Evolutionary conservation across 2,797 vertebrate genomes (phyloP).

Genomic region (Gallinago stenura): DNA sequence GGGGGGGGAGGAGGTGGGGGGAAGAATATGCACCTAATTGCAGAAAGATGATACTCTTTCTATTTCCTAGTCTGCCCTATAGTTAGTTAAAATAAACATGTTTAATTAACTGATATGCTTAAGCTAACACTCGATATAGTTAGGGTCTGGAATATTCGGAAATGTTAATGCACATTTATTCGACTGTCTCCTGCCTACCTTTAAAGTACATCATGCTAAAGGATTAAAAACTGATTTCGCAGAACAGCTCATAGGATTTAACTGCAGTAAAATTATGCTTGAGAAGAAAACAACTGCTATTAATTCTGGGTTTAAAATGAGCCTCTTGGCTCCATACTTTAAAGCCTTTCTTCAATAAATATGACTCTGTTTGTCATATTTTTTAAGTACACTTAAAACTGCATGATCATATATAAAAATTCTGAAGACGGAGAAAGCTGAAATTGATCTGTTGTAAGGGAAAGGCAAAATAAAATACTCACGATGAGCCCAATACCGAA

Average conservation of each 20-base stretch:
- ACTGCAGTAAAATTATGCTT: not conserved
- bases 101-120: not conserved
- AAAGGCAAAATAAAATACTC: not conserved
- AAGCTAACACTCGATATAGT: not conserved
- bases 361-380: not conserved
- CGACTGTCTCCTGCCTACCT: not conserved
- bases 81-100: not conserved
- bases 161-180: not conserved
- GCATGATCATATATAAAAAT: not conserved
- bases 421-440: not conserved
- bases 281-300: not conserved
- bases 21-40: not conserved
- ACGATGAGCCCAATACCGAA: fast-evolving
- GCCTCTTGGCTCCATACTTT: not conserved
- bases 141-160: not conserved
- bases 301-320: not conserved
- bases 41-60: not conserved
- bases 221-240: not conserved
- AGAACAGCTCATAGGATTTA: not conserved
- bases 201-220: not conserved
- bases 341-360: not conserved
- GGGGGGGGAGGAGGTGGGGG: no score
- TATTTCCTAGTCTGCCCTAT: not conserved
- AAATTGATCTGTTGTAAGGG: not conserved
- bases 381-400: not conserved